Evolutionary conservation across 1,140 invertebrate genomes (phyloP), one percentile per base, ranked within the genome.

Genomic region (Platorchestia sp.): DNA sequence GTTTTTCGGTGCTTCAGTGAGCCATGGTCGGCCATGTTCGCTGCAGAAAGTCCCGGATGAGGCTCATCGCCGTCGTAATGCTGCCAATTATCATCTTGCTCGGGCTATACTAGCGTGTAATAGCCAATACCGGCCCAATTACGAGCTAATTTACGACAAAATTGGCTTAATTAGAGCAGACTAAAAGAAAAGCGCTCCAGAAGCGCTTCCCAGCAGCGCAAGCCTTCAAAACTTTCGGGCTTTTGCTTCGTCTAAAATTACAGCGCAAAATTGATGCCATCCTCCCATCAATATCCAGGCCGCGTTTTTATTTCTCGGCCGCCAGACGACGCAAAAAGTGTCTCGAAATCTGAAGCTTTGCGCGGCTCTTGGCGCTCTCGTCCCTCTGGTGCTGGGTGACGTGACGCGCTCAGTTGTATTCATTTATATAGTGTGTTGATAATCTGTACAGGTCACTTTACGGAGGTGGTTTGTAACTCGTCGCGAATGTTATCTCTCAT

Each of bases 91-190:
- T 89, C 87, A 89, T 89, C 87, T 89, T 89, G 87, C 87, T 89
- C 87, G 87, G 27, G 87, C 87, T 89, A 89, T 44, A 89, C 87
- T 89, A 44, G 87, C 87, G 87, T 89, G 87, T 89, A 89, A 89
- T 89, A 89, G 87, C 87, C 87, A 89, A 89, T 89, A 89, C 87
- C 87, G 87, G 87, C 87, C 87, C 87, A 89, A 89, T 89, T 89
- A 89, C 87, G 87, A 89, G 87, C 87, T 89, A 89, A 89, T 89
- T 89, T 89, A 89, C 87, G 87, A 89, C 87, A 89, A 89, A 89
- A 89, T 89, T 89, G 87, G 87, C 87, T 89, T 89, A 89, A 89
- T 89, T 89, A 89, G 87, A 89, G 87, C 87, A 89, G 87, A 89
- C 87, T 89, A 89, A 89, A 89, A 89, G 87, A 89, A 89, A 89